Evolutionary conservation across 2,797 vertebrate genomes (phyloP), one percentile per base, ranked within the genome.

Genomic region (Callimico goeldii): DNA sequence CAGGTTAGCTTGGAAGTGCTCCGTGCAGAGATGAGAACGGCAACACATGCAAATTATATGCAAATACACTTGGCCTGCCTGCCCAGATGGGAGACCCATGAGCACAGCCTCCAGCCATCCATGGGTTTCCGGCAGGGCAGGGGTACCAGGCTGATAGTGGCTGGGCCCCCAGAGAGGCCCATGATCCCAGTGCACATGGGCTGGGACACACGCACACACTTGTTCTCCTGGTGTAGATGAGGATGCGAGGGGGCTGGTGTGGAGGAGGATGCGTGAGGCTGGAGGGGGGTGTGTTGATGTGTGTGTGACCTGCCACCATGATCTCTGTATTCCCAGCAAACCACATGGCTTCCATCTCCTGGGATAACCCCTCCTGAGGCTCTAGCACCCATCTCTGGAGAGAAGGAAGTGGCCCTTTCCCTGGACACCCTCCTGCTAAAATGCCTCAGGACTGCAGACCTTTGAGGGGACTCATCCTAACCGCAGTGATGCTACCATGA

Each of bases 31-130:
- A 85, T 26, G 58, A 73, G 82, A 91, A 76, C 0, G 50, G 81
- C 94, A 88, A 95, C 67, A 86, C 94, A 96, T 92, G 95, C 96
- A 96, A 95, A 95, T 95, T 48, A 94, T 90, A 85, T 93, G 96
- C 97, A 97, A 80, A 96, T 95, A 86, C 5, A 36, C 84, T 84
- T n/a, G 83, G 80, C 88, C 67, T 22, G 67, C 92, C 9, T 82
- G 58, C 94, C 85, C 43, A 83, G 57, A 46, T 46, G 91, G 73
- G 82, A 90, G 86, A 58, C 67, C 75, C 22, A 0, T 1, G 39
- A 39, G 75, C 61, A 24, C 6, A n/a, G 43, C 46, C 33, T 39
- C 57, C 55, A 15, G 20, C 61, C 1, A 0, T 61, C 61, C 77
- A 10, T 46, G 82, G 88, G 58, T n/a, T 50, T 79, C 55, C 0